phyloP scores from a whole-genome alignment of 1,140 invertebrate species.

The Radopholus similis region DNA sequence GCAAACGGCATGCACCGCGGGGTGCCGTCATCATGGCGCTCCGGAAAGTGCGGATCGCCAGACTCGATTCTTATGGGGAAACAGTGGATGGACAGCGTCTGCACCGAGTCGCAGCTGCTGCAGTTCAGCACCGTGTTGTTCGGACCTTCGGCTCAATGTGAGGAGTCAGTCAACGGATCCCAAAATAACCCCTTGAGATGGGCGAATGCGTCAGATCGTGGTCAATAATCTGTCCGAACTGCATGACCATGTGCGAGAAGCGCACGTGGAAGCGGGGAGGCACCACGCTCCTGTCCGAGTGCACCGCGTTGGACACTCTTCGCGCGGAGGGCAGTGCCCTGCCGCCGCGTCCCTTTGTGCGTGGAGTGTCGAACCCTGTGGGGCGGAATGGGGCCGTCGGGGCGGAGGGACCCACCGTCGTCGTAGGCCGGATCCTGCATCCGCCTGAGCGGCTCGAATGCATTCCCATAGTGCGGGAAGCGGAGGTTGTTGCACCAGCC shows the following conservation, averaged over 20 bases:
- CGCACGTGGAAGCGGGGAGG: conserved; percentile 48
- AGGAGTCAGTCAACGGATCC: not conserved
- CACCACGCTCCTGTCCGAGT: too few species aligned
- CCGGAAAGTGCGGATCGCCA: conserved; percentile 66
- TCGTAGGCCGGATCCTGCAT: conserved; percentile 80
- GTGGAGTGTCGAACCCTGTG: conserved; percentile 42
- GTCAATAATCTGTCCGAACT: conserved; percentile 75
- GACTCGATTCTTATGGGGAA: conserved; percentile 66
- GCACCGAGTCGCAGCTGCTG: conserved; percentile 47
- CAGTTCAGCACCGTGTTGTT: conserved; percentile 56
- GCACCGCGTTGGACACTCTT: conserved; percentile 77
- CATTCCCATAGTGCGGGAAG: conserved; percentile 74
- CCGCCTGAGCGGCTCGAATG: conserved; percentile 74
- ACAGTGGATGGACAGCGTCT: conserved; percentile 62
- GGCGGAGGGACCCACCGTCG: conserved; percentile 67
- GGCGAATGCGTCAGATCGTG: conserved; percentile 87
- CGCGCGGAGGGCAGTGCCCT: conserved; percentile 68
- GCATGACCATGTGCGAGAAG: conserved; percentile 59
- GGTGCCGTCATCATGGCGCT: conserved; percentile 71
- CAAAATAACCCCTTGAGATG: conserved; percentile 70
- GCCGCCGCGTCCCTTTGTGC: conserved; percentile 25
- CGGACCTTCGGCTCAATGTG: conserved; percentile 32
- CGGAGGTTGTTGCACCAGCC: conserved; percentile 86
- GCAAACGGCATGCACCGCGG: conserved; percentile 86
- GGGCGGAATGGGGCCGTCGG: not conserved